Base-by-base conservation (phyloP, 2,113 vertebrate genomes). In the Calyptommatus sinebrachiatus region DNA sequence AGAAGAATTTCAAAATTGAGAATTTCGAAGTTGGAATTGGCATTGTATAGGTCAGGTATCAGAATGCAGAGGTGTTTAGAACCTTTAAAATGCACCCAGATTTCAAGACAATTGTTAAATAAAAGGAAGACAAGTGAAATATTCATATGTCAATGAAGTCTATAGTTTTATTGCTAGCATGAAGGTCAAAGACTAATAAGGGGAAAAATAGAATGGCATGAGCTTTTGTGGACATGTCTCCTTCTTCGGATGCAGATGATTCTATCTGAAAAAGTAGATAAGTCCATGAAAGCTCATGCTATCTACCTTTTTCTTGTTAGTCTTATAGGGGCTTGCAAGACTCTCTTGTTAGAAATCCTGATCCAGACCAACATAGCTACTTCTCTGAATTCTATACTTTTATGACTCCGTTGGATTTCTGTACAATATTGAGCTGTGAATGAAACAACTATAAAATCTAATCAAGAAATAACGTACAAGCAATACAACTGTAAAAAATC, bases 351-450 rank as follows among this genome's bases (percentile, higher is more conserved):
- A 5, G 35, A 41, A 41, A 41, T 41, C 35, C 35, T 41, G 35
- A 41, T 41, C 35, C 35, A 41, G 35, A 41, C 35, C 35, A 41
- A 41, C 35, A 41, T 41, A 41, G 35, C 35, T 41, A 41, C 35
- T 41, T 41, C 35, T 41, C 35, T 41, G 78, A 77, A 1, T n/a
- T 85, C 61, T 65, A n/a, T n/a, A 45, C 18, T 5, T 66, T 57
- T 22, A 81, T 66, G 8, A 24, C 31, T 80, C 10, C 61, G 69
- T 63, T 80, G 46, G 77, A 82, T 74, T 2, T 61, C 72, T 66
- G 57, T 81, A 61, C 66, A 77, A 81, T 74, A 11, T 2, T 84
- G 28, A 83, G 26, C 46, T 88, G 86, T 78, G 79, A 85, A 31
- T 9, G 7, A 76, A 20, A 45, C 7, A 41, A 66, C 83, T 83